Evolutionary conservation across 2,113 vertebrate species (phyloP), one percentile per base, ranked within the genome.

Genomic region (Corythaeola cristata): DNA sequence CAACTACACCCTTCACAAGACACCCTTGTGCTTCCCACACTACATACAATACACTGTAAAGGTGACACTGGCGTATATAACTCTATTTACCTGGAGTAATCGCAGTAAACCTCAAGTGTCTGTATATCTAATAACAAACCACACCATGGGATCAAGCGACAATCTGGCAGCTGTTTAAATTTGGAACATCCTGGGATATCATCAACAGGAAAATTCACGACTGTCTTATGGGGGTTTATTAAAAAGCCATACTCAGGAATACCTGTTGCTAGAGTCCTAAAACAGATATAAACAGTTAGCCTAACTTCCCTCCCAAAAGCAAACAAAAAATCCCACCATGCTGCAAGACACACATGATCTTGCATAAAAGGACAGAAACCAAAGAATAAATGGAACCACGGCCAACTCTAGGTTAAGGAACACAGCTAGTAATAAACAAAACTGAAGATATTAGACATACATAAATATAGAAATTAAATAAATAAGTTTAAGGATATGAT

Each of bases 181-280:
- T 49, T 92, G 0, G 93, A 58, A 35, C 79, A 89, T 19, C 35
- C 91, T 21, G 80, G 67, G 68, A 83, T 66, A 16, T 84, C 68
- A 4, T 96, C 97, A 94, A 98, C 72, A 3, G 98, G 96, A 95
- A 99, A 99, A 97, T 99, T 99, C 90, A 99, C 98, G 6, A 96
- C 97, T 10, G 99, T 99, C 97, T 99, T 99, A 79, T 94, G 94
- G 35, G 98, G 97, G 95, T 99, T 99, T 58, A 99, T 98, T 58
- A 93, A 91, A 83, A 99, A 98, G 62, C 99, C 99, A 2, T 99
- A 99, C 83, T 99, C 98, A 0, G 99, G 99, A 37, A 99, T 94
- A 3, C 99, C 99, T 8, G 63, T 62, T 47, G 99, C 95, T 90
- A 99, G 94, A n/a, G 96, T 97, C 96, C 99, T 99, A 78, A 26